Percentiles rank a stretch among this genome's conserved stretches.
These are phyloP conservation scores for Thera britannica DNA, from an alignment of 2,888 invertebrate species.

Conservation along the genomic window DNA sequence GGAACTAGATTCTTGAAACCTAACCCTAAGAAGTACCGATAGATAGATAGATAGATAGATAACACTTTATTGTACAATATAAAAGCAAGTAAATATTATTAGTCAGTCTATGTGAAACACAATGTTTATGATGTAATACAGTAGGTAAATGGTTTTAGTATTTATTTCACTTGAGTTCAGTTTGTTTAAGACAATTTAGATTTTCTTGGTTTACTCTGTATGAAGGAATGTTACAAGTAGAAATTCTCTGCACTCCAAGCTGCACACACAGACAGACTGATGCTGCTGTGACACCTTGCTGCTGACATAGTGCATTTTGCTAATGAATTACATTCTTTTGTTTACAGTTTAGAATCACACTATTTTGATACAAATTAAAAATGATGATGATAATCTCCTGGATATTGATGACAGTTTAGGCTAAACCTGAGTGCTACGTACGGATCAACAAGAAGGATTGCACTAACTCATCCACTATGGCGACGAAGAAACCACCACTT, in stretches of 20 bases:
- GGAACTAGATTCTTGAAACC: background rate
- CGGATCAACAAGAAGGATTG: constrained; percentile 67
- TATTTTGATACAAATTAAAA: constrained; percentile 3
- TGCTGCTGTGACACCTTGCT: constrained; percentile 7
- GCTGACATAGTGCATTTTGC: background rate
- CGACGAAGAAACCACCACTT: constrained; percentile 66
- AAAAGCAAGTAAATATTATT: background rate
- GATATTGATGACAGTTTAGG: constrained; percentile 66
- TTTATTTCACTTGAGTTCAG: background rate
- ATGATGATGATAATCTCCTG: constrained; percentile 24
- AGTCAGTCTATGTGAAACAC: background rate
- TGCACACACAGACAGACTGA: background rate
- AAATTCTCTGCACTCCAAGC: constrained; percentile 5
- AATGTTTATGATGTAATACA: constrained; percentile 1
- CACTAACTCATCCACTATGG: constrained; percentile 75
- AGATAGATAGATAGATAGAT: too few relatives aligned
- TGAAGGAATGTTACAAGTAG: background rate
- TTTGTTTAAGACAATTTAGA: background rate
- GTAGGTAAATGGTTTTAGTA: background rate
- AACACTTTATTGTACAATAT: too few relatives aligned
- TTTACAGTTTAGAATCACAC: background rate
- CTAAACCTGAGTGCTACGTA: constrained; percentile 71
- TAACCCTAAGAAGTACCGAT: background rate
- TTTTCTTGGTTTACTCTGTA: background rate
- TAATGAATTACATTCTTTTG: background rate